Evolutionary conservation across 2,888 invertebrate genomes (phyloP).

Genomic region (Pelosia muscerda): DNA sequence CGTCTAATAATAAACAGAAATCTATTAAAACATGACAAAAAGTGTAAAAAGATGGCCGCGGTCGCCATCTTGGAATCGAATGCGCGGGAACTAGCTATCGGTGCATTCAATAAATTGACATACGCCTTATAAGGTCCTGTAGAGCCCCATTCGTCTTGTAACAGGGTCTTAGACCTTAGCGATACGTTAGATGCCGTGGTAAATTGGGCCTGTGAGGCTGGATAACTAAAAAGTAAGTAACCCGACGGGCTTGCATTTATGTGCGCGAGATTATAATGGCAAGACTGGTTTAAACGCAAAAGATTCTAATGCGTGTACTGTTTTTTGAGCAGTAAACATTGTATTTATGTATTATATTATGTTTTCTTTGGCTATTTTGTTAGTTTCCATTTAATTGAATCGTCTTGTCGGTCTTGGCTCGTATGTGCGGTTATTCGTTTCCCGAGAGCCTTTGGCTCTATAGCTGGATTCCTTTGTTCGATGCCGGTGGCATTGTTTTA

Average conservation of each 20-base stretch:
- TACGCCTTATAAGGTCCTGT: constrained; percentile 74
- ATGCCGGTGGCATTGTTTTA: too few species aligned
- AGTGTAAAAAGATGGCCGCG: constrained; percentile 58
- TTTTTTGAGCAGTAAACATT: neutral
- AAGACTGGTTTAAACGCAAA: constrained; percentile 19
- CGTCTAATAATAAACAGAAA: constrained; percentile 63
- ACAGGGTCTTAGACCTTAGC: constrained; percentile 66
- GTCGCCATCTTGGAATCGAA: constrained; percentile 70
- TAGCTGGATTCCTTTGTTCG: too few species aligned
- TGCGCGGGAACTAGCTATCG: constrained; percentile 70
- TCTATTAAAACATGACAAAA: constrained; percentile 69
- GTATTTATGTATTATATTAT: neutral
- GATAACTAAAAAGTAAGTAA: constrained; percentile 59
- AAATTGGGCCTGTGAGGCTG: constrained; percentile 65
- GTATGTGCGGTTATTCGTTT: too few species aligned
- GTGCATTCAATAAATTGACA: constrained; percentile 83
- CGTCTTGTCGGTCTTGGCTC: too few species aligned
- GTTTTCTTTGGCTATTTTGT: neutral
- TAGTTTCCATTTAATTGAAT: too few species aligned
- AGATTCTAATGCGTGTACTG: constrained; percentile 27
- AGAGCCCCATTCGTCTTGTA: constrained; percentile 70
- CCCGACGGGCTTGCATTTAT: constrained; percentile 27
- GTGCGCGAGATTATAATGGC: constrained; percentile 31
- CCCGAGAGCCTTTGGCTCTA: too few species aligned
- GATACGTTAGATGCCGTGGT: constrained; percentile 67